These are phyloP conservation scores for Thunnus maccoyii DNA, from an alignment of 2,113 vertebrate genomes.

Conservation along the genomic window DNA sequence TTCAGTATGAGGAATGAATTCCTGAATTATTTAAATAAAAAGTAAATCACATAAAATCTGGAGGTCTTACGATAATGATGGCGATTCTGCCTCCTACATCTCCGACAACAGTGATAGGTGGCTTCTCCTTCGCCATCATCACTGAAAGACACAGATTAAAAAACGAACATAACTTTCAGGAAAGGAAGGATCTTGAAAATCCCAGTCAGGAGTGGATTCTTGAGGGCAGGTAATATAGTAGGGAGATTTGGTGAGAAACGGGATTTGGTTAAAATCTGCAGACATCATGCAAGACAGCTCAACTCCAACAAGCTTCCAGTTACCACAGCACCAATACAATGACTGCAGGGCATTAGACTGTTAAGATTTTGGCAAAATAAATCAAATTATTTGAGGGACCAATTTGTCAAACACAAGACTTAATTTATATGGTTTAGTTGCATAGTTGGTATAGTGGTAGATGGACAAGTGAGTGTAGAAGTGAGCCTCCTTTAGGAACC, in stretches of 20 bases:
- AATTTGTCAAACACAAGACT: constrained; percentile 5
- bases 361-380: background rate
- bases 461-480: constrained; percentile 24
- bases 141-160: constrained; percentile 82
- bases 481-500: constrained; percentile 17
- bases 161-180: background rate
- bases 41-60: background rate
- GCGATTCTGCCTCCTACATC: constrained; percentile 98
- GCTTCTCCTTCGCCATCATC: constrained; percentile 99
- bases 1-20: background rate
- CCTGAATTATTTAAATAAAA: background rate
- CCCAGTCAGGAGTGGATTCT: constrained; percentile 18
- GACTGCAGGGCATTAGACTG: background rate
- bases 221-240: constrained; percentile 1
- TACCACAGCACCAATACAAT: constrained; percentile 32
- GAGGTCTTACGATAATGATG: constrained; percentile 93
- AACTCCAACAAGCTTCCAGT: constrained; percentile 36
- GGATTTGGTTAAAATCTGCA: constrained; percentile 59
- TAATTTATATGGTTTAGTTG: background rate
- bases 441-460: constrained; percentile 15
- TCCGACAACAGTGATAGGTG: constrained; percentile 96
- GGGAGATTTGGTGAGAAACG: constrained; percentile 33
- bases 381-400: background rate
- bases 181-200: background rate
- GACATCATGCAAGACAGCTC: constrained; percentile 61